Evolutionary conservation across 2,113 vertebrate genomes (phyloP).

Genomic region (Proteles cristata): DNA sequence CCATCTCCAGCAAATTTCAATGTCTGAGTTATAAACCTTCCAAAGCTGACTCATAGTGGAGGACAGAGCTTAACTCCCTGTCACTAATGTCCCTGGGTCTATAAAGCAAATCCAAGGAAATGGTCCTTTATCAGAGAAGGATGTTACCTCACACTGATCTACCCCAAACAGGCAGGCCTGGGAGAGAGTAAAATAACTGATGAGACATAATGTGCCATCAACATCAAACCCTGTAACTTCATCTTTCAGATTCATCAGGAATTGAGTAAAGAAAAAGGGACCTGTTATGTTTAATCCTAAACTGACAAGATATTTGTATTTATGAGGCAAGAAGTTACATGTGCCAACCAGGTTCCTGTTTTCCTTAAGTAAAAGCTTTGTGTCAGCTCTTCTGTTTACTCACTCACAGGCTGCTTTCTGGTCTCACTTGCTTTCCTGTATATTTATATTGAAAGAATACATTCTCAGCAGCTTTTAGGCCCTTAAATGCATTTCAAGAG

Average conservation of each 20-base stretch:
- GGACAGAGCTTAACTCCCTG: neutral
- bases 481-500: conserved; percentile 88
- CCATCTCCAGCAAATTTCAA: conserved; percentile 67
- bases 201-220: conserved; percentile 54
- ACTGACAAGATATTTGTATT: conserved; percentile 79
- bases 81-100: neutral
- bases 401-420: conserved; percentile 77
- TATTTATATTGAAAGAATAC: conserved; percentile 85
- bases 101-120: neutral
- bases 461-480: conserved; percentile 88
- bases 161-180: neutral
- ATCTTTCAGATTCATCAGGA: conserved; percentile 64
- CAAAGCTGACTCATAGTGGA: neutral
- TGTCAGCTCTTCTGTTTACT: conserved; percentile 84
- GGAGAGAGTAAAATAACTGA: neutral
- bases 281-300: conserved; percentile 67
- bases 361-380: conserved; percentile 82
- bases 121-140: conserved; percentile 9
- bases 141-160: neutral
- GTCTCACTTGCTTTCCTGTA: conserved; percentile 84
- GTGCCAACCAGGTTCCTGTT: conserved; percentile 73
- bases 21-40: conserved; percentile 1
- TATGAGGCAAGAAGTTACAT: conserved; percentile 79
- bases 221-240: conserved; percentile 40
- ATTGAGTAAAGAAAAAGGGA: conserved; percentile 62